phyloP scores from a whole-genome alignment of 2,888 invertebrate genomes.

The Drosophila prolongata region DNA sequence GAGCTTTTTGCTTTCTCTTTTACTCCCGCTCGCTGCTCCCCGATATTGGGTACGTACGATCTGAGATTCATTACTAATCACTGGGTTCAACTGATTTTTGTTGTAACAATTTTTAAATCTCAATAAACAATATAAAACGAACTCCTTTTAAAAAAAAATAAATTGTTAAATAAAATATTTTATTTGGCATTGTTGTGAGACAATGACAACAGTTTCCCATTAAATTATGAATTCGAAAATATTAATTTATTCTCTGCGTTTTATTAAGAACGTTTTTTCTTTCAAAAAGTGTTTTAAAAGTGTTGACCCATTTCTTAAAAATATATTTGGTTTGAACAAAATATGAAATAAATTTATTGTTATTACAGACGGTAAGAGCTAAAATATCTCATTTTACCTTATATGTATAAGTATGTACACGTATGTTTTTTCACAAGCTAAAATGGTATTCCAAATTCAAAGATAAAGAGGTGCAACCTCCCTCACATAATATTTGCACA shows the following conservation, averaged over 20 bases:
- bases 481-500: background rate
- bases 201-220: too few relatives aligned
- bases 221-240: background rate
- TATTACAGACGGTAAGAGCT: too few relatives aligned
- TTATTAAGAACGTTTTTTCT: too few relatives aligned
- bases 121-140: background rate
- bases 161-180: too few relatives aligned
- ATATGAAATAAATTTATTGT: too few relatives aligned
- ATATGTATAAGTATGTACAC: too few relatives aligned
- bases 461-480: background rate
- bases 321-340: too few relatives aligned
- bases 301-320: too few relatives aligned
- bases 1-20: conserved; percentile 37
- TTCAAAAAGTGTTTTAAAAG: too few relatives aligned
- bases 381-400: too few relatives aligned
- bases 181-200: too few relatives aligned
- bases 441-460: conserved; percentile 1
- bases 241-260: background rate
- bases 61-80: background rate
- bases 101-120: background rate
- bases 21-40: conserved; percentile 5
- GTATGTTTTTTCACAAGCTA: background rate
- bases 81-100: background rate
- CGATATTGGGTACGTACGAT: conserved; percentile 1
- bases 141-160: too few relatives aligned